Evolutionary conservation across 2,888 invertebrate genomes (phyloP).

Genomic region (Sisyra nigra): DNA sequence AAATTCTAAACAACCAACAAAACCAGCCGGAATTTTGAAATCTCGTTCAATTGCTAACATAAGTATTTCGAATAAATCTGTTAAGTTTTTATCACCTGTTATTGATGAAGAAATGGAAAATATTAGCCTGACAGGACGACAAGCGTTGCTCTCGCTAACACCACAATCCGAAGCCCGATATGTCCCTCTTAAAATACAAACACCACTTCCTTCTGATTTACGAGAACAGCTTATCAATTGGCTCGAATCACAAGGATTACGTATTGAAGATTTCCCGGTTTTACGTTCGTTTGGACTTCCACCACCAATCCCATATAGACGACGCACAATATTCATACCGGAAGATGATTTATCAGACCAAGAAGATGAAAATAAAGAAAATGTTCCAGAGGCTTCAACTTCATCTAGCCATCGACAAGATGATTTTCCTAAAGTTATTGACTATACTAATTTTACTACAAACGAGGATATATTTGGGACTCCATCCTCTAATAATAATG

Average conservation of each 20-base stretch:
- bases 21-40: slow-evolving; percentile 27
- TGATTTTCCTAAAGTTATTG: slow-evolving; percentile 16
- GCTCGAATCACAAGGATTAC: slow-evolving; percentile 34
- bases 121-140: slow-evolving; percentile 13
- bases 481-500: slow-evolving; percentile 8
- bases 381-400: slow-evolving; percentile 22
- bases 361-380: slow-evolving; percentile 34
- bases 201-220: slow-evolving; percentile 28
- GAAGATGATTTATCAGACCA: background rate
- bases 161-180: slow-evolving; percentile 20
- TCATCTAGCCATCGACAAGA: slow-evolving; percentile 24
- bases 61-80: background rate
- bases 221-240: slow-evolving; percentile 30
- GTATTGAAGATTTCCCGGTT: slow-evolving; percentile 31
- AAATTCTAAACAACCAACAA: slow-evolving; percentile 27
- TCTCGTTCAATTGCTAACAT: slow-evolving; percentile 30
- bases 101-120: slow-evolving; percentile 23
- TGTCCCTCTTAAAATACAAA: slow-evolving; percentile 11
- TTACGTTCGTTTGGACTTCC: slow-evolving; percentile 35
- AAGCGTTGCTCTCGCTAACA: slow-evolving; percentile 19
- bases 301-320: slow-evolving; percentile 16
- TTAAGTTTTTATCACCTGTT: slow-evolving; percentile 15
- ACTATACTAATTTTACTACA: slow-evolving; percentile 11
- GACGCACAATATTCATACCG: slow-evolving; percentile 5
- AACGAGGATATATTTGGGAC: slow-evolving; percentile 6